Percentiles rank a stretch among this genome's conserved stretches.
Conservation (phyloP, 2,113 vertebrate genomes). For the Psephotus haematonotus region DNA sequence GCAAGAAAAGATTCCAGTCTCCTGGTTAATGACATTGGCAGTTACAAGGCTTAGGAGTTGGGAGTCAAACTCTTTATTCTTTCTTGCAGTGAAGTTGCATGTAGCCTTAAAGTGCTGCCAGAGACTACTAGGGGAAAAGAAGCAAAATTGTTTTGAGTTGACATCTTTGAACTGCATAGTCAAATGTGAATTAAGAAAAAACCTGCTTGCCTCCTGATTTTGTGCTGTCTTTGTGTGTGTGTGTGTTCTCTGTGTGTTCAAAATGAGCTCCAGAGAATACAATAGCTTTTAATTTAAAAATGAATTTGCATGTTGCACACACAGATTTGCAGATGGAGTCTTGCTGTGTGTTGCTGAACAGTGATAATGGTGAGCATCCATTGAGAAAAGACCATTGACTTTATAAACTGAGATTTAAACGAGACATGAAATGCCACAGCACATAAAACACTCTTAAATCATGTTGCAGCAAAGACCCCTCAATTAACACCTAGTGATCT, state of each 20-base stretch:
- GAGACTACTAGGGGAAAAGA: background rate
- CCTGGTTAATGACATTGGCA: background rate
- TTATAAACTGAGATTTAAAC: background rate
- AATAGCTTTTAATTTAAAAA: slow-evolving; percentile 26
- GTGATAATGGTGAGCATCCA: slow-evolving; percentile 1
- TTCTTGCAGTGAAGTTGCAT: background rate
- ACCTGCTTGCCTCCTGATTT: slow-evolving; percentile 21
- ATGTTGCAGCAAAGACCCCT: background rate
- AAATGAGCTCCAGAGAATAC: slow-evolving; percentile 1
- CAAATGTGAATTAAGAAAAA: background rate
- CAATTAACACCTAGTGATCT: background rate
- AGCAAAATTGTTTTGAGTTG: background rate
- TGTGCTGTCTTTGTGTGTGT: background rate
- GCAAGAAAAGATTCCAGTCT: background rate
- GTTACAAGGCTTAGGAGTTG: background rate
- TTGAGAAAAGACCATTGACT: background rate
- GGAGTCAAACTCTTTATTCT: background rate
- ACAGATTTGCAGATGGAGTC: slow-evolving; percentile 29
- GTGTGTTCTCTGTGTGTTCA: background rate
- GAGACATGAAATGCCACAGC: slow-evolving; percentile 1
- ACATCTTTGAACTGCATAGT: background rate
- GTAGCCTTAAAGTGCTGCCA: background rate
- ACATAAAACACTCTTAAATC: background rate
- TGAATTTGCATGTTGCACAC: background rate
- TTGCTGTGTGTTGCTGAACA: slow-evolving; percentile 30